Evolutionary conservation across 2,113 vertebrate genomes (phyloP), one percentile per base, ranked within the genome.

Genomic region (Grammomys surdaster): DNA sequence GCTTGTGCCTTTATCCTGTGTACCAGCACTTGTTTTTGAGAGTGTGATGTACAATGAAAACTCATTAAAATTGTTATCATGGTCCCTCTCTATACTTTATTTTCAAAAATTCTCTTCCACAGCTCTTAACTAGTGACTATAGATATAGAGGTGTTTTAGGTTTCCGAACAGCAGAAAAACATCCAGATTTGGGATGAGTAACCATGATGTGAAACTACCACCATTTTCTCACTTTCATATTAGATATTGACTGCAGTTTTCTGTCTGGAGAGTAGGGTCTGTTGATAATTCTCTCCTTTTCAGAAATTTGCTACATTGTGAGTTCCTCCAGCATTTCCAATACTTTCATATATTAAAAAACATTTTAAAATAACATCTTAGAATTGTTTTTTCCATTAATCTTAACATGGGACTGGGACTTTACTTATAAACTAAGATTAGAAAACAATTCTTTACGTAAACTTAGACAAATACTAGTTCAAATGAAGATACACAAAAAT

Each of bases 91-190:
- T 48, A 63, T 24, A 65, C 31, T 65, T 67, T 36, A 84, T 3
- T 54, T 43, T 54, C 28, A 19, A 77, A 87, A 65, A n/a, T 69
- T 91, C 73, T 86, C 33, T 81, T 77, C 46, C 76, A 5, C 5
- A 63, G 4, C 2, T 58, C 40, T 95, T 67, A 4, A 82, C 36
- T 63, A 70, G 24, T 82, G 22, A 11, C n/a, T 67, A 2, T 16
- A 5, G 3, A 76, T 33, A 19, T 10, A 36, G 13, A 43, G 12
- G 7, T 1, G 60, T 78, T n/a, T 54, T 48, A 60, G 1, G 0
- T 87, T 75, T 1, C 16, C 8, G 24, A 60, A 43, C 11, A 78
- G 0, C 11, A 77, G 14, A 89, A 0, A 43, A 7, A 67, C 1
- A 5, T 20, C 36, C 17, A 22, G 8, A 17, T 80, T 80, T 40